Conservation (phyloP, 2,888 invertebrate genomes). For the Peribatodes rhomboidaria region DNA sequence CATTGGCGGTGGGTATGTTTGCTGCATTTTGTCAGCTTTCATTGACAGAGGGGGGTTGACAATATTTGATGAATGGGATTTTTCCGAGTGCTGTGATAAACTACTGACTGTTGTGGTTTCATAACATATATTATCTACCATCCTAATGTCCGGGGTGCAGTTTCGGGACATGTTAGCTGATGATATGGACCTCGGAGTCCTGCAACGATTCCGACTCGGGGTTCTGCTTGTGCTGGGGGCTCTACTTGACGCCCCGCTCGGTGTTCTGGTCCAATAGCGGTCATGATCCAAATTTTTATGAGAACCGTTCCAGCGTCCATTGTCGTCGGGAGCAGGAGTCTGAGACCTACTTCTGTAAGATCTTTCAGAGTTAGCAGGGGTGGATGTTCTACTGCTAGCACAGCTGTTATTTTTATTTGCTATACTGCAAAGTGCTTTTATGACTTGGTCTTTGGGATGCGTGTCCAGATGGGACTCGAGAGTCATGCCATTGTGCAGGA, state of each 20-base stretch:
- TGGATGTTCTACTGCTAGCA: slow-evolving; percentile 73
- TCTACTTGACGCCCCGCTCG: slow-evolving; percentile 65
- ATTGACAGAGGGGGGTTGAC: slow-evolving; percentile 61
- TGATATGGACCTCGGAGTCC: slow-evolving; percentile 66
- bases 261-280: slow-evolving; percentile 76
- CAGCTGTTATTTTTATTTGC: slow-evolving; percentile 77
- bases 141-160: slow-evolving; percentile 70
- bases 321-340: slow-evolving; percentile 74
- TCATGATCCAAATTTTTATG: slow-evolving; percentile 72
- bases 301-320: slow-evolving; percentile 66
- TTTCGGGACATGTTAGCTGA: slow-evolving; percentile 65
- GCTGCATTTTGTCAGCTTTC: slow-evolving; percentile 73
- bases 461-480: slow-evolving; percentile 93
- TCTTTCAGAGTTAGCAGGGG: slow-evolving; percentile 74
- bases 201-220: slow-evolving; percentile 73
- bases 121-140: slow-evolving; percentile 68
- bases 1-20: slow-evolving; percentile 62
- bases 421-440: slow-evolving; percentile 89
- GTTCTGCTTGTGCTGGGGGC: slow-evolving; percentile 62
- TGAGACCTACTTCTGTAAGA: slow-evolving; percentile 77
- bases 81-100: slow-evolving; percentile 46
- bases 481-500: slow-evolving; percentile 93
- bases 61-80: slow-evolving; percentile 57
- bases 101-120: slow-evolving; percentile 59
- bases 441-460: slow-evolving; percentile 95